phyloP scores from a whole-genome alignment of 2,888 invertebrate species.

The Branchellion lobata region DNA sequence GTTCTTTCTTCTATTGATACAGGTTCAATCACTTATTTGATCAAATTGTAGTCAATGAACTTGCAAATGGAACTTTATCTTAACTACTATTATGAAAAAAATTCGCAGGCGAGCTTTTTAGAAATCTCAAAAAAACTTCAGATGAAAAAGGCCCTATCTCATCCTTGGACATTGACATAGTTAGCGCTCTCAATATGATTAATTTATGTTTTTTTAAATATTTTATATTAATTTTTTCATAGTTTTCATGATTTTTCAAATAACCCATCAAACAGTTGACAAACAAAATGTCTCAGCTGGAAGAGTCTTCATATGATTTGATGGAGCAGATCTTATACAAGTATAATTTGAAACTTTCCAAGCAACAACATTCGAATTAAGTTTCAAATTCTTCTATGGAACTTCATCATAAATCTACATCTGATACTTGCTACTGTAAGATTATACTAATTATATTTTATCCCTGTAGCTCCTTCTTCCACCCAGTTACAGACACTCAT shows the following conservation, averaged over 20 bases:
- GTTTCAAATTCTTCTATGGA: not conserved
- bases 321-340: constrained; percentile 63
- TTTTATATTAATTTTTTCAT: not conserved
- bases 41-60: no score
- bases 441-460: no score
- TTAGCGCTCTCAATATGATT: constrained; percentile 54
- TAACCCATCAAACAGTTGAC: constrained; percentile 66
- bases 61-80: no score
- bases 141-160: constrained; percentile 69
- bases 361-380: not conserved
- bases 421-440: no score
- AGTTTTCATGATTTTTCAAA: no score
- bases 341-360: constrained; percentile 49
- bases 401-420: no score
- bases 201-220: not conserved
- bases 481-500: constrained; percentile 71
- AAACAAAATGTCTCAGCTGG: constrained; percentile 74
- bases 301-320: constrained; percentile 66
- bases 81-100: no score
- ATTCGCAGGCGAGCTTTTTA: constrained; percentile 69
- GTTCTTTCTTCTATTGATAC: not conserved
- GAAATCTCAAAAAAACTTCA: constrained; percentile 72
- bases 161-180: constrained; percentile 79
- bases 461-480: no score
- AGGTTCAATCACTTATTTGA: no score